Percentiles rank a stretch among this genome's conserved stretches.
Conservation (phyloP, 2,888 invertebrate species). For the Lampropteryx suffumata region DNA sequence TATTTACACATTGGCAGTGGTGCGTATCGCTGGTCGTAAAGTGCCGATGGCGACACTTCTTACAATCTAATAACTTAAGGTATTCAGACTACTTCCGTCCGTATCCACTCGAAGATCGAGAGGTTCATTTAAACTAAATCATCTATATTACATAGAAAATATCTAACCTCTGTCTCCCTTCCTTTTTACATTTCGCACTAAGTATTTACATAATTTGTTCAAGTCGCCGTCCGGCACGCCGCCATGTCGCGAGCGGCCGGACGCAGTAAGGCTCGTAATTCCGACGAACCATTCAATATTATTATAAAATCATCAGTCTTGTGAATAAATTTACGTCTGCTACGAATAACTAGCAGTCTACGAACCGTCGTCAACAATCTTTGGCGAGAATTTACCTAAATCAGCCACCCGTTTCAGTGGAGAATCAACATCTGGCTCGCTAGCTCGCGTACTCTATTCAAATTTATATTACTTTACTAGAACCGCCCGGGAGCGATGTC, state of each 20-base stretch:
- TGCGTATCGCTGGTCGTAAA: constrained; percentile 71
- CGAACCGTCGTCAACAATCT: constrained; percentile 58
- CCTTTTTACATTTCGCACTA: constrained; percentile 60
- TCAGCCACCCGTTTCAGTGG: constrained; percentile 38
- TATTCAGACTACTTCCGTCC: constrained; percentile 59
- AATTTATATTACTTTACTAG: neutral
- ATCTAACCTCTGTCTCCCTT: constrained; percentile 27
- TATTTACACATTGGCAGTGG: constrained; percentile 79
- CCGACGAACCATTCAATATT: constrained; percentile 55
- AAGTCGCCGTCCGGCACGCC: constrained; percentile 35
- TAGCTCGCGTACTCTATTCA: constrained; percentile 28
- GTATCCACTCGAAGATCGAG: constrained; percentile 28
- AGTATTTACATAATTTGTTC: constrained; percentile 67
- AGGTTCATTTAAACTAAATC: constrained; percentile 48
- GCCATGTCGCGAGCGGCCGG: constrained; percentile 35
- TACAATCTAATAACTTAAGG: constrained; percentile 44
- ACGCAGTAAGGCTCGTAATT: constrained; percentile 45
- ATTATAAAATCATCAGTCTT: constrained; percentile 80
- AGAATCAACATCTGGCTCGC: constrained; percentile 64
- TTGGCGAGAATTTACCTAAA: constrained; percentile 64
- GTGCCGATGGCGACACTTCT: constrained; percentile 38
- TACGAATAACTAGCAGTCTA: constrained; percentile 50
- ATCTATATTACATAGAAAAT: constrained; percentile 47
- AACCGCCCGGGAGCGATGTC: constrained; percentile 9
- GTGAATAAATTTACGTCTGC: constrained; percentile 65